phyloP scores from a whole-genome alignment of 2,797 vertebrate species.

The Sciurus carolinensis region DNA sequence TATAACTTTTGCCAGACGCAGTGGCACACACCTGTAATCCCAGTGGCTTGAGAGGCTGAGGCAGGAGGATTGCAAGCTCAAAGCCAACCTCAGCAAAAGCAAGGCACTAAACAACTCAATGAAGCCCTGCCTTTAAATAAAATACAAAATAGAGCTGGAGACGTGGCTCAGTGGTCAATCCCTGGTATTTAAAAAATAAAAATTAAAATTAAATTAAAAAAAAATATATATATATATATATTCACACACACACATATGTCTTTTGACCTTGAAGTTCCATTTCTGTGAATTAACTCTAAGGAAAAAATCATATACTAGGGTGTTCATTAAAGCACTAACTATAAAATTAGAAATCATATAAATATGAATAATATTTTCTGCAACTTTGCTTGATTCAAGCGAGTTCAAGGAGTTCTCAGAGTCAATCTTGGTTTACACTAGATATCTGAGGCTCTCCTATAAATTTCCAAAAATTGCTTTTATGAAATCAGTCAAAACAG shows the following conservation, averaged over 20 bases:
- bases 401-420: neutral
- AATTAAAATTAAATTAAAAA: too few relatives aligned
- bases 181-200: too few relatives aligned
- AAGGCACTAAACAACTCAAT: too few relatives aligned
- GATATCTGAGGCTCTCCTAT: neutral
- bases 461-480: slow-evolving; percentile 1
- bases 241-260: too few relatives aligned
- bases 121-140: too few relatives aligned
- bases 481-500: slow-evolving; percentile 16
- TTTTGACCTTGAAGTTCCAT: slow-evolving; percentile 26
- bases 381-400: neutral
- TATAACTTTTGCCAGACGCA: neutral
- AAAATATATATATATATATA: too few relatives aligned
- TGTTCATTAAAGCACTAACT: neutral
- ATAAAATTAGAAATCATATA: slow-evolving; percentile 43
- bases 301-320: neutral
- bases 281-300: neutral
- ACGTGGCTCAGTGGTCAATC: too few relatives aligned
- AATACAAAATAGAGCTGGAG: too few relatives aligned
- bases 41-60: too few relatives aligned
- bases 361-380: slow-evolving; percentile 22
- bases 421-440: neutral
- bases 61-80: too few relatives aligned
- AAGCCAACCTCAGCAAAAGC: too few relatives aligned
- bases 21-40: too few relatives aligned